phyloP scores from a whole-genome alignment of 2,888 invertebrate genomes.

The Platynereis dumerilii region DNA sequence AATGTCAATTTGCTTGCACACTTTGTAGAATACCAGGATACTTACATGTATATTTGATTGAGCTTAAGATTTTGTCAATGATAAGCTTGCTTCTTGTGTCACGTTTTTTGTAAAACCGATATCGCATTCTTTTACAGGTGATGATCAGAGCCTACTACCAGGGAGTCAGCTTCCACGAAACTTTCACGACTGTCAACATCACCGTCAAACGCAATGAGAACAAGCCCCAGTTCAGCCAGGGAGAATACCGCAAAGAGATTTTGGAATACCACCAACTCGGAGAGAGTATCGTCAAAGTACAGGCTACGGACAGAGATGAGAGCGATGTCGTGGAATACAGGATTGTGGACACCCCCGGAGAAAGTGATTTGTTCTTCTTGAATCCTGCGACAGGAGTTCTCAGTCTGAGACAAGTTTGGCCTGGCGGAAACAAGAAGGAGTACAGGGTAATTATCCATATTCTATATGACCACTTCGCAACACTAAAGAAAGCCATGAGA shows the following conservation, averaged over 20 bases:
- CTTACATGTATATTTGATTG: too few relatives aligned
- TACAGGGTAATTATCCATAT: constrained; percentile 41
- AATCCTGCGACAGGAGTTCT: constrained; percentile 43
- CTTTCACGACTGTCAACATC: constrained; percentile 28
- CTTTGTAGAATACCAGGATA: too few relatives aligned
- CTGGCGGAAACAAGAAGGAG: constrained; percentile 35
- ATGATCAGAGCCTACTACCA: constrained; percentile 28
- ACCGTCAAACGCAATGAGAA: constrained; percentile 28
- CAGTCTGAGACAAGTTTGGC: constrained; percentile 38
- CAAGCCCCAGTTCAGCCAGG: constrained; percentile 18
- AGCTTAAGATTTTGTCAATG: too few relatives aligned
- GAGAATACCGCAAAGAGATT: constrained; percentile 18
- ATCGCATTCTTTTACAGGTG: constrained; percentile 26
- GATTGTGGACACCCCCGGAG: constrained; percentile 38
- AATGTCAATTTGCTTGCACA: too few relatives aligned
- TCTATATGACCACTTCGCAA: background rate
- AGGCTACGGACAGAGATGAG: constrained; percentile 45
- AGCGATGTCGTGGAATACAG: constrained; percentile 38
- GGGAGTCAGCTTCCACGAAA: constrained; percentile 32
- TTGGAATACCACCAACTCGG: constrained; percentile 41
- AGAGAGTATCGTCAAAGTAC: constrained; percentile 42
- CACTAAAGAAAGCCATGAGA: too few relatives aligned
- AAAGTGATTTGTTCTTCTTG: constrained; percentile 39
- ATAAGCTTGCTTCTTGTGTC: too few relatives aligned
- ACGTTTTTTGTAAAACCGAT: too few relatives aligned